phyloP scores from a whole-genome alignment of 2,113 vertebrate genomes.

The Carassius auratus region DNA sequence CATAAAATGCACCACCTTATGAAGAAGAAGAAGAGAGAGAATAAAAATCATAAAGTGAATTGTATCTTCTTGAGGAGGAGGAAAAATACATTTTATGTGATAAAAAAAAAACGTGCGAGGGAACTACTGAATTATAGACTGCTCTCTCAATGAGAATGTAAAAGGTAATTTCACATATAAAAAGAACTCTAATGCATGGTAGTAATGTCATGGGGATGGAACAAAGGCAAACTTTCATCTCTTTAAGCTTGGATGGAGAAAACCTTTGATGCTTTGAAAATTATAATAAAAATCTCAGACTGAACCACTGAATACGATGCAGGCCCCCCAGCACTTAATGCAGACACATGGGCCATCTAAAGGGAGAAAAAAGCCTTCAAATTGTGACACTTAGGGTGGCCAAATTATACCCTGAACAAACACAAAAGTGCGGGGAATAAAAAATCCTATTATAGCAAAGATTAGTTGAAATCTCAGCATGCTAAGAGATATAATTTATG shows the following conservation, averaged over 20 bases:
- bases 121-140: slow-evolving; percentile 77
- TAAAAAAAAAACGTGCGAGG: slow-evolving; percentile 72
- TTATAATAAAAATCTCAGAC: slow-evolving; percentile 86
- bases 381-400: slow-evolving; percentile 73
- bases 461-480: slow-evolving; percentile 70
- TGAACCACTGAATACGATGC: slow-evolving; percentile 78
- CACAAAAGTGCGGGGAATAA: slow-evolving; percentile 70
- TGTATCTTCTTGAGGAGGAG: slow-evolving; percentile 67
- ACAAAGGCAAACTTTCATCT: slow-evolving; percentile 87
- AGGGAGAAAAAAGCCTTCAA: slow-evolving; percentile 56
- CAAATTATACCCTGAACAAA: slow-evolving; percentile 77
- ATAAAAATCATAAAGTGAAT: slow-evolving; percentile 73
- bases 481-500: slow-evolving; percentile 65
- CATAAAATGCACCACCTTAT: slow-evolving; percentile 74
- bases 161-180: slow-evolving; percentile 88
- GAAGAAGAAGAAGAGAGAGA: slow-evolving; percentile 57
- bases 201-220: slow-evolving; percentile 84
- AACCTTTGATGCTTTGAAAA: slow-evolving; percentile 87
- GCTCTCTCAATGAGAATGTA: slow-evolving; percentile 84
- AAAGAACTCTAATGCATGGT: slow-evolving; percentile 84
- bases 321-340: slow-evolving; percentile 79
- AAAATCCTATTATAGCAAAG: slow-evolving; percentile 72
- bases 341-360: slow-evolving; percentile 68
- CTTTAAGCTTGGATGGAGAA: slow-evolving; percentile 85
- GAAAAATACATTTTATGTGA: slow-evolving; percentile 69